Percentiles rank a stretch among this genome's conserved stretches.
These are phyloP conservation scores for Chironomus tentans DNA, from an alignment of 2,888 invertebrate genomes.

Conservation along the genomic window DNA sequence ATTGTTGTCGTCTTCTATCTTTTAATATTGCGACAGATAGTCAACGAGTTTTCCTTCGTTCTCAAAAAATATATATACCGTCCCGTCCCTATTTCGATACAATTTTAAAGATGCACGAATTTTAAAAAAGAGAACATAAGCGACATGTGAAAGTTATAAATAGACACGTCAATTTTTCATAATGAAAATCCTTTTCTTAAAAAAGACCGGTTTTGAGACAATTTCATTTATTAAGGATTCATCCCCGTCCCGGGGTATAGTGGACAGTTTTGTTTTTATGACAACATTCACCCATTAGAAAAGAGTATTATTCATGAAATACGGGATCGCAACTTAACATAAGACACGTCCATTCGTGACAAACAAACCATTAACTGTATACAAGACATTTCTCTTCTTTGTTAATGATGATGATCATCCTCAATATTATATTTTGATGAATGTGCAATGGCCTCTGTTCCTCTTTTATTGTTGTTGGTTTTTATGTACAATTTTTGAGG, in stretches of 20 bases:
- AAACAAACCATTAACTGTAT: constrained; percentile 22
- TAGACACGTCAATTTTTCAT: constrained; percentile 25
- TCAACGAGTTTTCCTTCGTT: neutral
- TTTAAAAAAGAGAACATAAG: neutral
- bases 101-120: neutral
- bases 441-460: neutral
- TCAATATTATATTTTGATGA: constrained; percentile 14
- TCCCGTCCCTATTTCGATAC: neutral
- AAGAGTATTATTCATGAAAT: neutral
- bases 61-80: neutral
- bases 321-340: constrained; percentile 12
- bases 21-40: neutral
- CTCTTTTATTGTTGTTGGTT: neutral
- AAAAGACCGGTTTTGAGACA: no score
- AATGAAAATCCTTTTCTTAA: neutral
- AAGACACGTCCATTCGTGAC: neutral
- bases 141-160: constrained; percentile 23
- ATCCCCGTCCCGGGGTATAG: neutral
- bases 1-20: neutral
- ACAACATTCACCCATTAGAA: neutral
- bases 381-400: neutral
- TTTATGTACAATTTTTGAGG: no score
- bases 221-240: no score
- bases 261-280: neutral
- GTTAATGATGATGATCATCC: constrained; percentile 1